A percentile compares a stretch with the other conserved stretches of the same genome.
Evolutionary conservation across 2,113 vertebrate genomes (phyloP).

Genomic region (Thamnophis sirtalis): DNA sequence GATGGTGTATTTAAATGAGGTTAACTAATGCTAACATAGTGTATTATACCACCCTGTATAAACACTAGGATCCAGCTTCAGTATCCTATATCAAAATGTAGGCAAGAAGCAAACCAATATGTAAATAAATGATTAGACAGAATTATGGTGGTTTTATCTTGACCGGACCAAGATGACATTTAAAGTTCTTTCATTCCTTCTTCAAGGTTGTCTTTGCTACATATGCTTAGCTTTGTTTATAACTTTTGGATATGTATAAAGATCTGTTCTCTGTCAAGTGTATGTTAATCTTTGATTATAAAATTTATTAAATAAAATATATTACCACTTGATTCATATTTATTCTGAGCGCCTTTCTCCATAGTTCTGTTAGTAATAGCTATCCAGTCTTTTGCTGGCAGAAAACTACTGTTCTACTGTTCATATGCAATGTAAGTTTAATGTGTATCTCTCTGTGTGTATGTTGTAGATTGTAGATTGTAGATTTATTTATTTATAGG

Average conservation of each 20-base stretch:
- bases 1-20: neutral
- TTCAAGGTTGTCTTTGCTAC: neutral
- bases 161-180: neutral
- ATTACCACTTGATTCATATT: neutral
- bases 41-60: neutral
- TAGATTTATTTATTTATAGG: too few relatives aligned
- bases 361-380: neutral
- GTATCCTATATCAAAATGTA: neutral
- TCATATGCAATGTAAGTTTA: too few relatives aligned
- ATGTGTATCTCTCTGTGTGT: too few relatives aligned
- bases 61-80: neutral
- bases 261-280: neutral
- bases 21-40: neutral
- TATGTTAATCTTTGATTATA: neutral
- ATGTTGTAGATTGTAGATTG: too few relatives aligned
- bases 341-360: neutral
- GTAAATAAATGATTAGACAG: neutral
- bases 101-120: neutral
- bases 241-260: neutral
- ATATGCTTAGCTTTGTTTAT: neutral
- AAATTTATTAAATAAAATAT: neutral
- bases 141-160: neutral
- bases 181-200: neutral
- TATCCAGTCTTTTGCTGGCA: neutral
- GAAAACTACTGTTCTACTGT: neutral